Percentiles rank a stretch among this genome's conserved stretches.
These are phyloP conservation scores for Arrhamphus sclerolepis DNA, from an alignment of 2,797 vertebrate genomes.

Conservation along the genomic window DNA sequence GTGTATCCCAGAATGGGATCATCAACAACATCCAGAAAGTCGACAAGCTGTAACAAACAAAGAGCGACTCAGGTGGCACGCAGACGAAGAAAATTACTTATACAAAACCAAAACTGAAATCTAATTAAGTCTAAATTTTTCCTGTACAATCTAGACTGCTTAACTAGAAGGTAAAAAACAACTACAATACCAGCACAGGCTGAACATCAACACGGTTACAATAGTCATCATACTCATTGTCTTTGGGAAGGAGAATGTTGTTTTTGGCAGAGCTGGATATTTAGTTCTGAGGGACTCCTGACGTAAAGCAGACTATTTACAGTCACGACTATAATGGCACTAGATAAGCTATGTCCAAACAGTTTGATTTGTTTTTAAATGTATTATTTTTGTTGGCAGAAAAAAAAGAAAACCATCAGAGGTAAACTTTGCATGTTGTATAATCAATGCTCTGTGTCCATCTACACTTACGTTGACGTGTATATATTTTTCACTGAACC, in stretches of 20 bases:
- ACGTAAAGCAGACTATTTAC: constrained; percentile 6
- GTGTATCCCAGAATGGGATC: constrained; percentile 92
- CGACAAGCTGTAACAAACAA: constrained; percentile 80
- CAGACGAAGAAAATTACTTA: not conserved
- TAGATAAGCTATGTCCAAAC: not conserved
- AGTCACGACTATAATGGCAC: not conserved
- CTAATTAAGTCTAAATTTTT: too few relatives aligned
- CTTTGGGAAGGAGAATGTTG: not conserved
- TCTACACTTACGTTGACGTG: not conserved
- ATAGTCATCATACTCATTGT: constrained; percentile 8
- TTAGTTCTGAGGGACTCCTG: not conserved
- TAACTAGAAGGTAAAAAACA: constrained; percentile 11
- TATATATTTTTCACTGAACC: not conserved
- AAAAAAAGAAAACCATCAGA: constrained; percentile 2
- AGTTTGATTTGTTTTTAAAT: constrained; percentile 9
- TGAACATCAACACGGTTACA: not conserved
- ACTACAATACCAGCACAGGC: constrained; percentile 2
- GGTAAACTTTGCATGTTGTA: too few relatives aligned
- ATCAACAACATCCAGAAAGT: constrained; percentile 91
- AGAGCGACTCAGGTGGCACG: constrained; percentile 5
- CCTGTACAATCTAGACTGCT: constrained; percentile 8
- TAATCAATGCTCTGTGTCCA: not conserved
- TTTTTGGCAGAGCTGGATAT: constrained; percentile 1
- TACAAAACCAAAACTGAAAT: too few relatives aligned
- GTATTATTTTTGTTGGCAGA: too few relatives aligned